Conservation (phyloP, 1,140 invertebrate genomes). For the Sitophilus oryzae region DNA sequence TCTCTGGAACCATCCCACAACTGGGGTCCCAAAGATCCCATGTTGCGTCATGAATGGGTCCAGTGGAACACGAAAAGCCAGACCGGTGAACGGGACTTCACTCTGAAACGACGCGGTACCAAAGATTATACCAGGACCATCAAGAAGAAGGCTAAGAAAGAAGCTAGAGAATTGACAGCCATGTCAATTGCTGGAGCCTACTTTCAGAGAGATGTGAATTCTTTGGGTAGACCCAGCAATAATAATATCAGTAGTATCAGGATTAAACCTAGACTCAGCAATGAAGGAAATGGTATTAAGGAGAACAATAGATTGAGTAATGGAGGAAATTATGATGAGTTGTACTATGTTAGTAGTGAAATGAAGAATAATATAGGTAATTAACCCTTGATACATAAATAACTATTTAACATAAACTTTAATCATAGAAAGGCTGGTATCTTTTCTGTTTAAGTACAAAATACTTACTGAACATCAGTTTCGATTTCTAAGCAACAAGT, state of each 20-base stretch:
- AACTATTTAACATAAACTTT: constrained; percentile 1
- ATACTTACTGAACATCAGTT: too few species aligned
- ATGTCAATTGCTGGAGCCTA: constrained; percentile 13
- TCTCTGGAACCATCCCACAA: constrained; percentile 53
- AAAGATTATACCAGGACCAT: constrained; percentile 56
- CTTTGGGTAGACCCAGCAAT: constrained; percentile 26
- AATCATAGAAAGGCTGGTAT: too few species aligned
- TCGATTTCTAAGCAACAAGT: too few species aligned
- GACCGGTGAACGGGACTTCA: constrained; percentile 51
- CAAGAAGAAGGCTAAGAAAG: constrained; percentile 41
- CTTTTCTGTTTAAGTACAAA: too few species aligned
- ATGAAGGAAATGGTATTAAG: constrained; percentile 20
- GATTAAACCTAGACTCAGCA: neutral
- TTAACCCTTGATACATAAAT: too few species aligned
- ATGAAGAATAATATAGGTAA: neutral
- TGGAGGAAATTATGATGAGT: constrained; percentile 19
- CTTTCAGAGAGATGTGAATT: constrained; percentile 10
- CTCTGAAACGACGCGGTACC: constrained; percentile 52
- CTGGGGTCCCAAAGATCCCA: constrained; percentile 58
- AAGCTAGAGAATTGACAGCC: constrained; percentile 10
- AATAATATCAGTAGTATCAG: constrained; percentile 8
- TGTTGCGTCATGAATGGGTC: constrained; percentile 55
- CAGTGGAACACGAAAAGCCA: constrained; percentile 45
- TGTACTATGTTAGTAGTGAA: constrained; percentile 15
- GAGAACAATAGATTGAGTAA: constrained; percentile 19